Conservation (phyloP, 2,888 invertebrate genomes). For the Oxytorus armatus region DNA sequence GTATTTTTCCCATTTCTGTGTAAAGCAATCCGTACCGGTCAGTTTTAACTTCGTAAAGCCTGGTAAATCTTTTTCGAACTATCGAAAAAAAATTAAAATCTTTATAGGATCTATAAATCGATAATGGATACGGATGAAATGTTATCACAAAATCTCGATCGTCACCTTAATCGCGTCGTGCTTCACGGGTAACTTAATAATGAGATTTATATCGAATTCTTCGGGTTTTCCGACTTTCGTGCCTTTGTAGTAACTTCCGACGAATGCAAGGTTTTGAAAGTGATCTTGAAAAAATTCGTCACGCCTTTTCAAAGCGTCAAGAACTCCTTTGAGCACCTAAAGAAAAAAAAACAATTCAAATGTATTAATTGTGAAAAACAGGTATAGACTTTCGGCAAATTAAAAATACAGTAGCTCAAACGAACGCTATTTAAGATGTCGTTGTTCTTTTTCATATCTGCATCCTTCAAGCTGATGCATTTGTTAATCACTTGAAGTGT, state of each 20-base stretch:
- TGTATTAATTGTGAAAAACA: neutral
- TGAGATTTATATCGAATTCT: constrained; percentile 88
- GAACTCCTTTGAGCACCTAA: constrained; percentile 74
- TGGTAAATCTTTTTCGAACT: constrained; percentile 55
- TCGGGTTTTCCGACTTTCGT: constrained; percentile 87
- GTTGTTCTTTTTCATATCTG: constrained; percentile 70
- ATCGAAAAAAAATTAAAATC: constrained; percentile 1
- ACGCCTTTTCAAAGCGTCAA: constrained; percentile 76
- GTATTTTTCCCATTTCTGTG: constrained; percentile 66
- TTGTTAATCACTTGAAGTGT: constrained; percentile 70
- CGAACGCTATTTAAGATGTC: constrained; percentile 53
- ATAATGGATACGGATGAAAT: neutral
- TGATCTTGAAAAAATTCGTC: constrained; percentile 79
- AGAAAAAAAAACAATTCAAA: constrained; percentile 25
- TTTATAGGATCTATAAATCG: constrained; percentile 27
- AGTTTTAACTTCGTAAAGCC: constrained; percentile 71
- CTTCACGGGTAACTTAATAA: constrained; percentile 86
- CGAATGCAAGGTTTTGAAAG: constrained; percentile 83
- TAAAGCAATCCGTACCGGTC: neutral
- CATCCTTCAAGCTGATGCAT: constrained; percentile 72
- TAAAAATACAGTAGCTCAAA: constrained; percentile 14
- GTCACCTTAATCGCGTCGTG: constrained; percentile 81
- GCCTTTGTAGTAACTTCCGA: constrained; percentile 88
- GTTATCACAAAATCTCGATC: constrained; percentile 10
- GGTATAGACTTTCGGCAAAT: constrained; percentile 17